phyloP scores from a whole-genome alignment of 1,140 invertebrate species.

The Globodera ellingtonae region DNA sequence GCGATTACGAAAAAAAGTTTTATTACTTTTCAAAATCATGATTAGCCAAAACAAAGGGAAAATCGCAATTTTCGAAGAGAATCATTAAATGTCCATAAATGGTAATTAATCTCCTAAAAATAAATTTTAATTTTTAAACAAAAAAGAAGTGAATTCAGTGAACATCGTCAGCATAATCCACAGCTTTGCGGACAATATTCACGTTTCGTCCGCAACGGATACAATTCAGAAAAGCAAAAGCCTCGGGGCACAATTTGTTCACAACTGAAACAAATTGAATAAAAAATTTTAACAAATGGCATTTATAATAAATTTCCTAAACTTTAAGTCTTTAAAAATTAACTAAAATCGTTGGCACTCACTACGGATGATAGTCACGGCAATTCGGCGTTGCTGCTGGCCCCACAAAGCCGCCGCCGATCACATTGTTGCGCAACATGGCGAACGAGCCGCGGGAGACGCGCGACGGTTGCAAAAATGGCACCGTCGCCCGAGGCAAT shows the following conservation, averaged over 20 bases:
- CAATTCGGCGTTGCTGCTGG: not conserved
- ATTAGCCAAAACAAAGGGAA: too few relatives aligned
- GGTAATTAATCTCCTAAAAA: too few relatives aligned
- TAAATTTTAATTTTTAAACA: too few relatives aligned
- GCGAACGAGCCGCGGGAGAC: not conserved
- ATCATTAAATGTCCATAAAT: too few relatives aligned
- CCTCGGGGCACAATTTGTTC: slow-evolving; percentile 28
- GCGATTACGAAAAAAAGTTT: too few relatives aligned
- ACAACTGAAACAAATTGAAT: slow-evolving; percentile 10
- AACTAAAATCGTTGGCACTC: not conserved
- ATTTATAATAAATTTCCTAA: too few relatives aligned
- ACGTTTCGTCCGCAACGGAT: slow-evolving; percentile 27
- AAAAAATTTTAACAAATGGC: too few relatives aligned
- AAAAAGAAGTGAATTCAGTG: too few relatives aligned
- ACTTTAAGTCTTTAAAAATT: too few relatives aligned
- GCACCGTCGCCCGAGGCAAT: not conserved
- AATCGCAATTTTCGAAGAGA: too few relatives aligned
- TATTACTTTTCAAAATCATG: too few relatives aligned
- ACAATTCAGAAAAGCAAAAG: slow-evolving; percentile 32
- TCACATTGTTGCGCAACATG: not conserved
- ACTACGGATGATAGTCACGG: slow-evolving; percentile 31
- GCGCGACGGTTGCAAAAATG: not conserved
- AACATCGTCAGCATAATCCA: not conserved
- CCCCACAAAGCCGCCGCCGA: not conserved
- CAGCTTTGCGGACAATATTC: slow-evolving; percentile 27